Conservation (phyloP, 2,888 invertebrate genomes). For the Julus scandinavius region DNA sequence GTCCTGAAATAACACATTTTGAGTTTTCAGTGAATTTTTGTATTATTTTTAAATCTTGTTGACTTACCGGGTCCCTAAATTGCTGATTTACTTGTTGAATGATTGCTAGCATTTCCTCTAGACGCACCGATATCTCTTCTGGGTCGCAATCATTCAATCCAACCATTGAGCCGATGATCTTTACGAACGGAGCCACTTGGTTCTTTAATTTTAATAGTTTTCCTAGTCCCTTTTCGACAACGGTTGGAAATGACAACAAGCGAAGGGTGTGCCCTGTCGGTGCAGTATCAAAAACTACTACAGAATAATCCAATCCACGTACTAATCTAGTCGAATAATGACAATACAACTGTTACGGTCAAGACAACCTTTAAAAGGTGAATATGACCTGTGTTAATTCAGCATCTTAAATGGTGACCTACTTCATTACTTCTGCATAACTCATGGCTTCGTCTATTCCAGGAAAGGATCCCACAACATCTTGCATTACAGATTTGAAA, state of each 20-base stretch:
- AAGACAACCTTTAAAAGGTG: neutral
- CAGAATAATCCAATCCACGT: slow-evolving; percentile 98
- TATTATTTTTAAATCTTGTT: neutral
- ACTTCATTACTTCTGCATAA: slow-evolving; percentile 98
- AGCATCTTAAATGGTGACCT: slow-evolving; percentile 61
- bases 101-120: slow-evolving; percentile 93
- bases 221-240: slow-evolving; percentile 95
- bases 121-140: slow-evolving; percentile 88
- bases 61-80: slow-evolving; percentile 89
- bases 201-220: slow-evolving; percentile 92
- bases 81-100: slow-evolving; percentile 97
- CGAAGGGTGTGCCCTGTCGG: slow-evolving; percentile 98
- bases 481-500: slow-evolving; percentile 87
- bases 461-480: slow-evolving; percentile 95
- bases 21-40: neutral
- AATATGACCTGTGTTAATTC: neutral
- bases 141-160: slow-evolving; percentile 90
- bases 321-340: slow-evolving; percentile 75
- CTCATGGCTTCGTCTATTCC: slow-evolving; percentile 99
- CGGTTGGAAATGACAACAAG: slow-evolving; percentile 94
- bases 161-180: slow-evolving; percentile 75
- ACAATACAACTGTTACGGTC: neutral
- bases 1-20: slow-evolving; percentile 70
- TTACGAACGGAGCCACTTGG: slow-evolving; percentile 81
- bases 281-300: slow-evolving; percentile 99